Conservation (phyloP, 2,113 vertebrate species). For the Scortum barcoo region DNA sequence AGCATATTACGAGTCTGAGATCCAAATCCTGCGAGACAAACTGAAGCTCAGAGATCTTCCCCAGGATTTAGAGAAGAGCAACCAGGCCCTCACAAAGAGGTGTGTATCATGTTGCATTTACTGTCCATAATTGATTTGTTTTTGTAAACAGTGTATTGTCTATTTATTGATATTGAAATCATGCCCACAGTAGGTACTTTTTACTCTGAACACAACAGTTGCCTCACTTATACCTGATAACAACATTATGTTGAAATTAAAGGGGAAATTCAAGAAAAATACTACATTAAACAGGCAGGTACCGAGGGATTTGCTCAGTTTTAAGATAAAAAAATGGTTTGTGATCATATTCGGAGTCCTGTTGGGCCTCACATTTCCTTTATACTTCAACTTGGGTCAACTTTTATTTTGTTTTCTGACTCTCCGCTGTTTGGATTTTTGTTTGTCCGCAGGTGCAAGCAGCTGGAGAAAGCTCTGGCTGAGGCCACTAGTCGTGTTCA, state of each 20-base stretch:
- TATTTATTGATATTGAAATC: no score
- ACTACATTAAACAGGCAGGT: not conserved
- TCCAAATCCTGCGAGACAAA: constrained; percentile 89
- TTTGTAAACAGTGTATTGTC: not conserved
- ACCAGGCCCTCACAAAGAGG: constrained; percentile 89
- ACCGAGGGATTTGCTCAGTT: not conserved
- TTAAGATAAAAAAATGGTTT: not conserved
- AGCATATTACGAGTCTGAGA: constrained; percentile 95
- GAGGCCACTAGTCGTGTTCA: constrained; percentile 87
- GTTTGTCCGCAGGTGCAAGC: constrained; percentile 85
- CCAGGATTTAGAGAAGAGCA: constrained; percentile 87
- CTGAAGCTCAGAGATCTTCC: constrained; percentile 85
- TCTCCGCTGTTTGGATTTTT: not conserved
- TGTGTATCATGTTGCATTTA: constrained; percentile 53
- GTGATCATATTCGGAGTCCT: not conserved
- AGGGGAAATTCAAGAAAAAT: not conserved
- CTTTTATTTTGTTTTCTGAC: not conserved
- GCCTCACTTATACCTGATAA: not conserved
- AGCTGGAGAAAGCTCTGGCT: constrained; percentile 88
- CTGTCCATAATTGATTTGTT: not conserved
- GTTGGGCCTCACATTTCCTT: not conserved
- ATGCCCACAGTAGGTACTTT: no score
- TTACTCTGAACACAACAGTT: no score
- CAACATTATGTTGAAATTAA: no score
- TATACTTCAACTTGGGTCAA: not conserved